These are phyloP conservation scores for Miichthys miiuy DNA, from an alignment of 2,797 vertebrate genomes.

Conservation along the genomic window DNA sequence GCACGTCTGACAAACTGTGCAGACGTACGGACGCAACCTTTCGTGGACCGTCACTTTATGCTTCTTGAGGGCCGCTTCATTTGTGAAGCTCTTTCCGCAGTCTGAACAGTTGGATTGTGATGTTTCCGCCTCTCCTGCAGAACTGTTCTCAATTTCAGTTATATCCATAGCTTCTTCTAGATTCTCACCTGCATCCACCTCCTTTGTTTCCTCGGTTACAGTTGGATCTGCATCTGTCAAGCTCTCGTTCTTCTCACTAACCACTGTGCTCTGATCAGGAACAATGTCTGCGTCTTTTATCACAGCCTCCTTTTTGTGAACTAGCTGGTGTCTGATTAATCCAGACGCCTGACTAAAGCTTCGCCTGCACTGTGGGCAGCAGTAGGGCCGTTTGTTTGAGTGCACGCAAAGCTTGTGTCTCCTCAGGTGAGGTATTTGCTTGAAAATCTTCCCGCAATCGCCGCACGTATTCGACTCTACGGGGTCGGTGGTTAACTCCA, in stretches of 20 bases:
- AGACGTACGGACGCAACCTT: constrained; percentile 74
- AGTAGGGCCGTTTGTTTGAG: constrained; percentile 85
- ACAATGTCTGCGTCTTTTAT: background rate
- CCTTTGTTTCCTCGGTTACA: constrained; percentile 4
- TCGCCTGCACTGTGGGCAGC: constrained; percentile 82
- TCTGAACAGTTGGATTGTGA: constrained; percentile 47
- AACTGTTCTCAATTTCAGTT: background rate
- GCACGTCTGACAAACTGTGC: constrained; percentile 74
- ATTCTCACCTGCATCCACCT: background rate
- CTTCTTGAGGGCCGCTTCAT: constrained; percentile 57
- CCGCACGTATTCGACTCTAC: constrained; percentile 65
- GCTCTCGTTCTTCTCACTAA: background rate
- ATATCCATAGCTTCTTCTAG: constrained; percentile 16
- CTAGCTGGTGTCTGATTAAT: constrained; percentile 82
- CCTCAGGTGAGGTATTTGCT: constrained; percentile 80
- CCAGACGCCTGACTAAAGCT: constrained; percentile 85
- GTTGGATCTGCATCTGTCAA: background rate
- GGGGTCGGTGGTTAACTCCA: constrained; percentile 33
- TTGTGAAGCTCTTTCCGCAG: constrained; percentile 66
- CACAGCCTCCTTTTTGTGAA: constrained; percentile 69
- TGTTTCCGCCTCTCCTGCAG: constrained; percentile 35
- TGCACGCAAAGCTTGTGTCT: constrained; percentile 85
- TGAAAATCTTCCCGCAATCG: constrained; percentile 83
- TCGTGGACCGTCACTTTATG: constrained; percentile 64
- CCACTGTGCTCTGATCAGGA: background rate